Evolutionary conservation across 2,113 vertebrate species (phyloP).

Genomic region (Talpa occidentalis): DNA sequence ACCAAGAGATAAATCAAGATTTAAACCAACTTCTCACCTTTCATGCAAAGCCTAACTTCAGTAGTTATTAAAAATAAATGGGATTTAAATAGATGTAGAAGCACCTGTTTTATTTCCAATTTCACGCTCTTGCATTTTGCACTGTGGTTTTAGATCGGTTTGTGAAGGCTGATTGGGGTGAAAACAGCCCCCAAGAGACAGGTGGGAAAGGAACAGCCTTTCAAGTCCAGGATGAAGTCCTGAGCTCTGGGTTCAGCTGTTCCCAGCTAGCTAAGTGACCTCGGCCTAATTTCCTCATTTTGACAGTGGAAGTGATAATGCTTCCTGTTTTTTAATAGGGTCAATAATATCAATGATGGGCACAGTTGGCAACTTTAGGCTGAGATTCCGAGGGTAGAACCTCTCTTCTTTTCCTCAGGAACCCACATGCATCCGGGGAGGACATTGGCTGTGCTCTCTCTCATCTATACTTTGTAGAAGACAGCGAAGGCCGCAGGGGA

Average conservation of each 20-base stretch:
- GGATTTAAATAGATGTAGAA: conserved; percentile 55
- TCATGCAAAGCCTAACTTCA: conserved; percentile 27
- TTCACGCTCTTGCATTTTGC: conserved; percentile 60
- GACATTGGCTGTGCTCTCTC: background rate
- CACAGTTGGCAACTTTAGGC: background rate
- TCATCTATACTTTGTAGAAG: background rate
- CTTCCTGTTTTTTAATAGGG: background rate
- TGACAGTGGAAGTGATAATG: background rate
- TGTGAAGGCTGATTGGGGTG: conserved; percentile 11
- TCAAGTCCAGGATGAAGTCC: conserved; percentile 24
- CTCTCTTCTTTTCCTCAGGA: background rate
- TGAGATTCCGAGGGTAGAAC: background rate
- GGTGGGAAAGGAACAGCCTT: conserved; percentile 51
- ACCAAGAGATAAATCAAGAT: conserved; percentile 57
- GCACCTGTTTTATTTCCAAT: conserved; percentile 61
- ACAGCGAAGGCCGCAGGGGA: accelerated
- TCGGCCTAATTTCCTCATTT: background rate
- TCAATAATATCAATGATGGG: background rate
- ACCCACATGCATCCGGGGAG: background rate
- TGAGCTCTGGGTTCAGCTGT: conserved; percentile 42
- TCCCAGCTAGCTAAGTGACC: background rate
- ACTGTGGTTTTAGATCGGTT: background rate
- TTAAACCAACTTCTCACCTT: conserved; percentile 54
- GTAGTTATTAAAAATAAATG: conserved; percentile 60
- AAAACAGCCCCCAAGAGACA: conserved; percentile 49